Conservation (phyloP, 1,140 invertebrate genomes). For the Oryctes rhinoceros region DNA sequence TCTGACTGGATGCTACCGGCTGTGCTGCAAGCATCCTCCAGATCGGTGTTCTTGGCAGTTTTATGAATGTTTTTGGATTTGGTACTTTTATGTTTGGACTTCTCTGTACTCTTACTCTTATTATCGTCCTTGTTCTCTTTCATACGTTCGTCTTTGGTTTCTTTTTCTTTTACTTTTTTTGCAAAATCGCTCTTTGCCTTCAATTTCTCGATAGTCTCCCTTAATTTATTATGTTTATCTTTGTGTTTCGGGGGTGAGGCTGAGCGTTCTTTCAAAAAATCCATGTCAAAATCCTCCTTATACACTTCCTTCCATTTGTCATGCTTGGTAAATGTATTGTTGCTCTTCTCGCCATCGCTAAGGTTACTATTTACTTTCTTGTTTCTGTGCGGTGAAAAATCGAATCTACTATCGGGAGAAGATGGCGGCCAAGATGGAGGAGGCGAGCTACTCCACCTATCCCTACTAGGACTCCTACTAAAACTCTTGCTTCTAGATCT, state of each 20-base stretch:
- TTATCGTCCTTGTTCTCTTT: conserved; percentile 48
- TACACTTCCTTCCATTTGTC: conserved; percentile 51
- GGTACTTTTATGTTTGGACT: conserved; percentile 43
- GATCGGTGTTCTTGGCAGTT: conserved; percentile 49
- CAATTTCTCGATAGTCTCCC: conserved; percentile 71
- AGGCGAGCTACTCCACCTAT: conserved; percentile 50
- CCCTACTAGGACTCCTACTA: conserved; percentile 55
- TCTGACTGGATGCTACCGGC: conserved; percentile 51
- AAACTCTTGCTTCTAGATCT: conserved; percentile 62
- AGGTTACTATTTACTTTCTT: conserved; percentile 39
- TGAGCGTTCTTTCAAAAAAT: conserved; percentile 39
- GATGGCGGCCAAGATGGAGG: conserved; percentile 54
- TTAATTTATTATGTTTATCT: conserved; percentile 67
- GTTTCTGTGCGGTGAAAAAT: conserved; percentile 47
- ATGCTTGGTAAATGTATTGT: conserved; percentile 56
- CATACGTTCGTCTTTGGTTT: conserved; percentile 46
- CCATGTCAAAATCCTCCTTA: conserved; percentile 45
- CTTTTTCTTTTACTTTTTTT: conserved; percentile 54
- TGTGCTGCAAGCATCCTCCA: conserved; percentile 54
- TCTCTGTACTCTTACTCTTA: conserved; percentile 53
- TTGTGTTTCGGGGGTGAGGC: conserved; percentile 59
- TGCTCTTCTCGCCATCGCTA: conserved; percentile 50
- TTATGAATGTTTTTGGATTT: conserved; percentile 55
- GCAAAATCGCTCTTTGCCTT: conserved; percentile 69
- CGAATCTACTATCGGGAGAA: conserved; percentile 50